A percentile compares a stretch with the other conserved stretches of the same genome.
Evolutionary conservation across 2,113 vertebrate species (phyloP).

Genomic region (Todiramphus chloris): DNA sequence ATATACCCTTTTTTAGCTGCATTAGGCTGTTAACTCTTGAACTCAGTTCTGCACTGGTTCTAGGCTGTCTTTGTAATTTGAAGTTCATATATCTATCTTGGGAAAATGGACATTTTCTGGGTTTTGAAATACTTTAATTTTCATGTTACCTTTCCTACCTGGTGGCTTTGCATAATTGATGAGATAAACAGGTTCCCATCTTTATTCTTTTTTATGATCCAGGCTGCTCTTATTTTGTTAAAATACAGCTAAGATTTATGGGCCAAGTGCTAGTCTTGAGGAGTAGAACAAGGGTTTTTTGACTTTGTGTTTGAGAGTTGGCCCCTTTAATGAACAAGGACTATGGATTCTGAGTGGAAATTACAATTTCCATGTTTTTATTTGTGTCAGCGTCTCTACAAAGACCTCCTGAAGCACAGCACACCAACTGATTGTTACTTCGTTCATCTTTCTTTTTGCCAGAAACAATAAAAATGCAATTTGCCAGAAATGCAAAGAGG

Average conservation of each 20-base stretch:
- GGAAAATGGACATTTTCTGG: neutral
- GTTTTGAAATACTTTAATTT: neutral
- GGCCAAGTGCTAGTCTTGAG: neutral
- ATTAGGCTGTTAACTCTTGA: neutral
- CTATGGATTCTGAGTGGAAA: neutral
- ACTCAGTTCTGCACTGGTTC: neutral
- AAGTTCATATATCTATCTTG: neutral
- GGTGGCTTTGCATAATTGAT: neutral
- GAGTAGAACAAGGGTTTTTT: neutral
- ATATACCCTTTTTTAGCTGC: neutral
- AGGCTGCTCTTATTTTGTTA: neutral
- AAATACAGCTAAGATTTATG: neutral
- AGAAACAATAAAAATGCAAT: constrained; percentile 75
- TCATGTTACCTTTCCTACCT: neutral
- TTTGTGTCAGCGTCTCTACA: neutral
- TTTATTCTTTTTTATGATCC: neutral
- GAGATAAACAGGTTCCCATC: neutral
- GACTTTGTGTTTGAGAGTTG: neutral
- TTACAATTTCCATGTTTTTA: neutral
- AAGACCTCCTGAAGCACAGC: neutral
- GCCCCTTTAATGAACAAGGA: neutral
- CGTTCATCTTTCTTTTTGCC: neutral
- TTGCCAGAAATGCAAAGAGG: constrained; percentile 78
- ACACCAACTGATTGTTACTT: neutral
- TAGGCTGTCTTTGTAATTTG: neutral